Evolutionary conservation across 2,888 invertebrate genomes (phyloP).

Genomic region (Julus scanicus): DNA sequence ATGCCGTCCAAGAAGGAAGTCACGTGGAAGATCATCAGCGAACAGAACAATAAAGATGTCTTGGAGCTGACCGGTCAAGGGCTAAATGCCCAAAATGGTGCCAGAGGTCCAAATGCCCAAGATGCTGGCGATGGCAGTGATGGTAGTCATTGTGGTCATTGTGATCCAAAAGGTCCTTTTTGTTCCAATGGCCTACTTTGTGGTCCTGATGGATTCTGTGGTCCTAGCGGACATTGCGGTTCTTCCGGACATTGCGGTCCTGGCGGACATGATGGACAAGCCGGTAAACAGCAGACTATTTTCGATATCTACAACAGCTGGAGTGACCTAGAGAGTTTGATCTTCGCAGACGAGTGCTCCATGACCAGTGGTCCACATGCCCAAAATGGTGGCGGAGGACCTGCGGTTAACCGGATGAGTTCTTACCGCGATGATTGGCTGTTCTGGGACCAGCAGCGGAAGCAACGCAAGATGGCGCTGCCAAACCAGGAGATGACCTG

Average conservation of each 20-base stretch:
- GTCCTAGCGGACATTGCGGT: too few relatives aligned
- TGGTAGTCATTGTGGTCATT: neutral
- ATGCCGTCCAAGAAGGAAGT: conserved; percentile 55
- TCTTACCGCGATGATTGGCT: conserved; percentile 61
- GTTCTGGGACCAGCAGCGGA: conserved; percentile 61
- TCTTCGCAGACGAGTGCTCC: conserved; percentile 59
- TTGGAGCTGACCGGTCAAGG: neutral
- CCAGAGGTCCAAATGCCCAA: too few relatives aligned
- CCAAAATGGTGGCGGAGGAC: conserved; percentile 54
- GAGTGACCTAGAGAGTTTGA: conserved; percentile 62
- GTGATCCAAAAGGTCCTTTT: neutral
- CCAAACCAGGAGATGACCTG: conserved; percentile 58
- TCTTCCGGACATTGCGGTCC: too few relatives aligned
- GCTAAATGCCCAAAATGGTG: conserved; percentile 5
- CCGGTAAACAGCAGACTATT: neutral
- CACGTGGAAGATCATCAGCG: conserved; percentile 57
- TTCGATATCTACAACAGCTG: conserved; percentile 58
- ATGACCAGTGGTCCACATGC: neutral
- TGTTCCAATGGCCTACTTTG: too few relatives aligned
- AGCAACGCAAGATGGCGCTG: conserved; percentile 58
- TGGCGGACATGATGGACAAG: too few relatives aligned
- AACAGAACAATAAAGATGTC: conserved; percentile 43
- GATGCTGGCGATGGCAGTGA: too few relatives aligned
- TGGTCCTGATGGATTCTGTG: too few relatives aligned
- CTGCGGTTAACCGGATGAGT: conserved; percentile 60